Percentiles rank a stretch among this genome's conserved stretches.
Evolutionary conservation across 2,113 vertebrate genomes (phyloP).

Genomic region (Trematocara nigrifrons): DNA sequence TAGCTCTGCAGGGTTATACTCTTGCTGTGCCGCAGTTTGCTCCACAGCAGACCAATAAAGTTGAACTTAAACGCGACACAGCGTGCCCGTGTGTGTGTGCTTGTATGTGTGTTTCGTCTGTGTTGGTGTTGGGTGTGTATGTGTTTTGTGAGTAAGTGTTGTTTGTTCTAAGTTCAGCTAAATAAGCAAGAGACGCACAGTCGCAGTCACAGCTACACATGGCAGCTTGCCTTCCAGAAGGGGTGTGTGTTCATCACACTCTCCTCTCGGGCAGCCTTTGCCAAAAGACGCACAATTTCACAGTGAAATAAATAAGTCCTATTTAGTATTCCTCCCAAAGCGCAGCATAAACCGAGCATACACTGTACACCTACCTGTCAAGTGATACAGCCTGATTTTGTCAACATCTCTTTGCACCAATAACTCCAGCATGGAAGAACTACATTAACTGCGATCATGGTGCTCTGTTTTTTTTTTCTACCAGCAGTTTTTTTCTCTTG

Average conservation of each 20-base stretch:
- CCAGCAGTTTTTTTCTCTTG: not conserved
- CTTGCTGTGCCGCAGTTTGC: not conserved
- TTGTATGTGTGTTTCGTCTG: not conserved
- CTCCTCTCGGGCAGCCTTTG: not conserved
- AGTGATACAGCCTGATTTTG: not conserved
- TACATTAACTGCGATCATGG: not conserved
- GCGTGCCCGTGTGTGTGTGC: not conserved
- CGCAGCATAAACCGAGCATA: not conserved
- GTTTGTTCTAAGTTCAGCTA: constrained; percentile 35
- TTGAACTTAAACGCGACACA: not conserved
- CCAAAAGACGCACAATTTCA: constrained; percentile 8
- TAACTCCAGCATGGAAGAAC: not conserved
- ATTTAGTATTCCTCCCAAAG: not conserved
- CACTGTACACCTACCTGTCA: not conserved
- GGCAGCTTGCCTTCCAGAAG: constrained; percentile 31
- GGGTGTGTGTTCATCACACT: constrained; percentile 44
- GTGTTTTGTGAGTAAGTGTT: constrained; percentile 33
- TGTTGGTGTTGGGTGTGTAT: not conserved
- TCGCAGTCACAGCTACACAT: constrained; percentile 51
- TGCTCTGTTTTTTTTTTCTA: not conserved
- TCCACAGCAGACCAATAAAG: not conserved
- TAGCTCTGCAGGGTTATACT: not conserved
- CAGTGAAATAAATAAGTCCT: constrained; percentile 6
- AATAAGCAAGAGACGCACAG: constrained; percentile 40
- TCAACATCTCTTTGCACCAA: not conserved